phyloP scores from a whole-genome alignment of 2,888 invertebrate species.

The Dasypogon diadema region DNA sequence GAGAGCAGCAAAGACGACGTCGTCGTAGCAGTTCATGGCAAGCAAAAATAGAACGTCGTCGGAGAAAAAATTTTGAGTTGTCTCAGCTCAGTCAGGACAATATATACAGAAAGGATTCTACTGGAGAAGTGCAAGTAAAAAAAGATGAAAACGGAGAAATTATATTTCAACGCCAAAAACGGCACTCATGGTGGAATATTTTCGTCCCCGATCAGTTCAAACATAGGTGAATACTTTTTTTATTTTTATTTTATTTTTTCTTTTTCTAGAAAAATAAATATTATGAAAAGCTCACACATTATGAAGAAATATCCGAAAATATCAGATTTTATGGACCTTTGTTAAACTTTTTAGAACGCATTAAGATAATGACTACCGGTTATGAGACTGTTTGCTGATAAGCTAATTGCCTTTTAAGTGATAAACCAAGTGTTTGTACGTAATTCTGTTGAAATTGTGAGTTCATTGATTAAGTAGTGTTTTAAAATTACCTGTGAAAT shows the following conservation, averaged over 20 bases:
- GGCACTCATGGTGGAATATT: slow-evolving; percentile 91
- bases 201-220: slow-evolving; percentile 82
- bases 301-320: background rate
- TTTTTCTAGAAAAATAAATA: slow-evolving; percentile 58
- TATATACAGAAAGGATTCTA: slow-evolving; percentile 56
- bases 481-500: too few relatives aligned
- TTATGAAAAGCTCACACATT: background rate
- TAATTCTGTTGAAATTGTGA: background rate
- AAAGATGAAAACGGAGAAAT: slow-evolving; percentile 15
- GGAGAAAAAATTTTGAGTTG: slow-evolving; percentile 66
- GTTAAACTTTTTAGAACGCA: background rate
- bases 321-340: background rate
- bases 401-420: background rate
- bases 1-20: slow-evolving; percentile 66
- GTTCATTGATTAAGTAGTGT: background rate
- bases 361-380: background rate
- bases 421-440: background rate
- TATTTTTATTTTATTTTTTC: too few relatives aligned
- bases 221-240: slow-evolving; percentile 72
- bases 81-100: slow-evolving; percentile 59
- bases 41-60: slow-evolving; percentile 67
- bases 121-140: slow-evolving; percentile 54
- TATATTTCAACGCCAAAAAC: slow-evolving; percentile 70
- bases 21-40: slow-evolving; percentile 67
- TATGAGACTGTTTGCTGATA: background rate